Conservation (phyloP, 2,888 invertebrate genomes). For the Neuroscelio doddi region DNA sequence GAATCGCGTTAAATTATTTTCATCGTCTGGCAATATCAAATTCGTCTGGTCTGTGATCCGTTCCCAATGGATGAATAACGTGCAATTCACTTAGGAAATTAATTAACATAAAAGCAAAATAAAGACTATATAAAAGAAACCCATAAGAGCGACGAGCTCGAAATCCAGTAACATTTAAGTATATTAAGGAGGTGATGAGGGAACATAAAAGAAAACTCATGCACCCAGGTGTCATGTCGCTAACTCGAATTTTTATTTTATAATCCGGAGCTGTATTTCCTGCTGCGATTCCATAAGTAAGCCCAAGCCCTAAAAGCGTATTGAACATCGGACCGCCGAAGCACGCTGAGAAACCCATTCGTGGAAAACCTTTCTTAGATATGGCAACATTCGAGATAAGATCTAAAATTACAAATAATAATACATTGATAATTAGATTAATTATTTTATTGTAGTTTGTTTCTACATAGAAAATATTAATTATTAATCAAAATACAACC, state of each 20-base stretch:
- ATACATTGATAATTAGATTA: too few relatives aligned
- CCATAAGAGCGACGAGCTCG: constrained; percentile 73
- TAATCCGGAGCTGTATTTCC: constrained; percentile 46
- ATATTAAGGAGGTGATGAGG: constrained; percentile 69
- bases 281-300: constrained; percentile 66
- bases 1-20: not conserved
- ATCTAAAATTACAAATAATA: constrained; percentile 71
- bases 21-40: constrained; percentile 11
- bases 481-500: too few relatives aligned
- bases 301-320: constrained; percentile 71
- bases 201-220: constrained; percentile 71
- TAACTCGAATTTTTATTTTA: constrained; percentile 61
- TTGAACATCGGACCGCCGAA: constrained; percentile 81
- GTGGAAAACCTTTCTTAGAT: constrained; percentile 77
- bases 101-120: constrained; percentile 73
- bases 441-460: too few relatives aligned
- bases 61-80: constrained; percentile 68
- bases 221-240: constrained; percentile 71
- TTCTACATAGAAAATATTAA: too few relatives aligned
- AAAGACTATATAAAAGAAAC: constrained; percentile 71
- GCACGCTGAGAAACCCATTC: constrained; percentile 80
- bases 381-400: constrained; percentile 77
- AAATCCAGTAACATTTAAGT: constrained; percentile 72
- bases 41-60: constrained; percentile 62
- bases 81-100: constrained; percentile 73